Evolutionary conservation across 2,888 invertebrate genomes (phyloP), one percentile per base, ranked within the genome.

Genomic region (Lasioglossum malachurum): DNA sequence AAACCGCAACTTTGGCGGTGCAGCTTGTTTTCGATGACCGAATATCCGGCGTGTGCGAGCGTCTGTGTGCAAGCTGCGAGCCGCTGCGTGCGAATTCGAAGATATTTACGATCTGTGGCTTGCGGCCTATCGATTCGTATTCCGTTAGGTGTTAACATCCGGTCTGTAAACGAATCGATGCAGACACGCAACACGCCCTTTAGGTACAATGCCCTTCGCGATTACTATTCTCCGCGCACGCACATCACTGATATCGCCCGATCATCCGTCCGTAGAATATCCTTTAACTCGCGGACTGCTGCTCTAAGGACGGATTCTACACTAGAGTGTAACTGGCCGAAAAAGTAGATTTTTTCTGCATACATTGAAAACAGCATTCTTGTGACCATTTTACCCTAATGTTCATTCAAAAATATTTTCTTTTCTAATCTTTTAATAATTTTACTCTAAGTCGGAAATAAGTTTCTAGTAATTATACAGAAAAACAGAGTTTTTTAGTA

Each of bases 91-190:
- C 35, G 41, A 73, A 75, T 78, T 75, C 49, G 53, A 81, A 89
- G 82, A 89, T 89, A 89, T 90, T 90, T 89, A 89, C 87, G 91
- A 89, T 84, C 87, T 87, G 89, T 67, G 89, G 90, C 78, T 90
- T 89, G 87, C 77, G 87, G 84, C 81, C 49, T 90, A 89, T 89
- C 87, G 89, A 90, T 89, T 86, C 78, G 73, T 81, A 82, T 79
- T 78, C 73, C 57, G 75, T 72, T 80, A 87, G 83, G 80, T 80
- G 87, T 83, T 83, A 87, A 87, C 80, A 79, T 75, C 80, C 87
- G 80, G 80, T 31, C 79, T 64, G 74, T 80, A 83, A 87, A 87
- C 87, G 87, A 87, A 87, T 87, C 82, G 83, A 87, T 46, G 78
- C 53, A 67, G 35, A 83, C 31, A 60, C 53, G 46, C 67, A 75